phyloP scores from a whole-genome alignment of 2,797 vertebrate species.

The Ptychadena robeensis region DNA sequence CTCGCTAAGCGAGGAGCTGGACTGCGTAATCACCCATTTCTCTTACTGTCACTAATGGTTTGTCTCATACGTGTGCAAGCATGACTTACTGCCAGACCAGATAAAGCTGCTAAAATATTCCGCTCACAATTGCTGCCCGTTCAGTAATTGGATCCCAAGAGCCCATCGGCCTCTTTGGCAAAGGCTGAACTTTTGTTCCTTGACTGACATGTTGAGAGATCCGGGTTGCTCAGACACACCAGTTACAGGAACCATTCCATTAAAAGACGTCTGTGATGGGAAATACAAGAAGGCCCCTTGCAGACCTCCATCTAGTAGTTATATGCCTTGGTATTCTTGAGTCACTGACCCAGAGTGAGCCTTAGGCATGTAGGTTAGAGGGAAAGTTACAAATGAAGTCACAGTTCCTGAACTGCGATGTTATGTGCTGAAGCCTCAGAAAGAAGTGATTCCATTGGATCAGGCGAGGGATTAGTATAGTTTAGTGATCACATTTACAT shows the following conservation, averaged over 20 bases:
- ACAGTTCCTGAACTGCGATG: too few species aligned
- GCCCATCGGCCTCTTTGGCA: not conserved
- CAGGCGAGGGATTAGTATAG: too few species aligned
- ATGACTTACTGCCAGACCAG: not conserved
- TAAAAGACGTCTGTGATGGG: not conserved
- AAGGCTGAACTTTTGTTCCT: not conserved
- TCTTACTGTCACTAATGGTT: not conserved
- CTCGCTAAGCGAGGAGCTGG: not conserved
- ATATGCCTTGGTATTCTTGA: too few species aligned
- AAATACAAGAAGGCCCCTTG: too few species aligned
- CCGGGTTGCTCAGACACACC: not conserved
- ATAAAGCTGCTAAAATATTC: conserved; percentile 29
- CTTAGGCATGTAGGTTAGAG: too few species aligned
- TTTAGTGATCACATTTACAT: too few species aligned
- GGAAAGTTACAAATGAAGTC: too few species aligned
- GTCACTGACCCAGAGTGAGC: too few species aligned
- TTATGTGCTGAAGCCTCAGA: too few species aligned
- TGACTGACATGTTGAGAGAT: conserved; percentile 2
- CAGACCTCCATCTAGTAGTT: too few species aligned
- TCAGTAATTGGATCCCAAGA: conserved; percentile 50
- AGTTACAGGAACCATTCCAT: not conserved
- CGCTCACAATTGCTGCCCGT: conserved; percentile 15
- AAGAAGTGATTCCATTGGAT: too few species aligned
- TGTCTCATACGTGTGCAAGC: not conserved
- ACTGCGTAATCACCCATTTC: not conserved